Evolutionary conservation across 1,140 invertebrate genomes (phyloP), one percentile per base, ranked within the genome.

Genomic region (Micrasema longulum): DNA sequence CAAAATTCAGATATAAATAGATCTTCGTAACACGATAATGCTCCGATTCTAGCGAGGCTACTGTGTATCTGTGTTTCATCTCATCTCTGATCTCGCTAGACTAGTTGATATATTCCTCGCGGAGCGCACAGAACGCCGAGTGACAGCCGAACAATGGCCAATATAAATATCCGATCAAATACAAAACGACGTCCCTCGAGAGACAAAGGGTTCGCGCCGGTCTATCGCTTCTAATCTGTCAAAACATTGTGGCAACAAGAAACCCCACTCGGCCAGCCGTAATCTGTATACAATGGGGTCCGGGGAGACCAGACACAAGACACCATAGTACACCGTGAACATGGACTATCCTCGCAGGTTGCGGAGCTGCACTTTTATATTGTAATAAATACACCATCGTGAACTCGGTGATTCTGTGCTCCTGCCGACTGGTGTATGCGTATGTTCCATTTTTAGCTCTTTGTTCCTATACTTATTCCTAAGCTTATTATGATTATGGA

Each of bases 191-290:
- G 20, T n/a, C 35, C 16, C 10, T n/a, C 18, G 35, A 36, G 16
- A 36, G 31, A 66, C 63, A 50, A 66, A 66, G 63, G 63, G 16
- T 35, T 35, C 63, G 55, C 63, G 63, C 26, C 63, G 31, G 14
- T 50, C 10, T 50, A 66, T 66, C 63, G n/a, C 63, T 50, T 50
- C 45, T 20, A 66, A 66, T 66, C 63, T 66, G 63, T 50, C 63
- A 66, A 20, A 66, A 50, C 63, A 36, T 36, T 18, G 22, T 36
- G 26, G 7, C 26, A 14, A 50, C 63, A 66, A 11, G 63, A 45
- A 50, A 26, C 45, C 7, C 20, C 18, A 66, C 45, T 66, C 47
- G 26, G 45, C 63, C 55, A 36, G 38, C 38, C 38, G 55, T 41
- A 60, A 36, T 60, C 38, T 60, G 55, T 41, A 60, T 60, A 60